phyloP scores from a whole-genome alignment of 2,113 vertebrate species.

The Saccopteryx bilineata region DNA sequence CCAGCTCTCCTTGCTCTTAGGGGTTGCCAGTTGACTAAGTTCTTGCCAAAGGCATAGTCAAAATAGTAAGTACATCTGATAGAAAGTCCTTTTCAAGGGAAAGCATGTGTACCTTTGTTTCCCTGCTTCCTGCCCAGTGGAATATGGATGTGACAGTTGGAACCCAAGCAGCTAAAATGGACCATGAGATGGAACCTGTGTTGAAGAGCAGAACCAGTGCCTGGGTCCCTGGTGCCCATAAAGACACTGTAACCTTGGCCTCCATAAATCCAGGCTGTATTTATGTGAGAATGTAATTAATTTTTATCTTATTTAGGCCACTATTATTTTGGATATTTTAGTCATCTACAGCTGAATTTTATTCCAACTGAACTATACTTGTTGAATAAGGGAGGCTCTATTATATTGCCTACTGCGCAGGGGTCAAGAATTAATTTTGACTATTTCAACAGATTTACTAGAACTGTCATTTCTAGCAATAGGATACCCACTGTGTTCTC shows the following conservation, averaged over 20 bases:
- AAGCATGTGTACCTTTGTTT: background rate
- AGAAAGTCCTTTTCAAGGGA: background rate
- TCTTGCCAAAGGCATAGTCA: background rate
- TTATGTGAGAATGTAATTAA: background rate
- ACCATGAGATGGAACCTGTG: background rate
- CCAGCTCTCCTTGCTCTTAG: background rate
- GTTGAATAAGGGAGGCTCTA: background rate
- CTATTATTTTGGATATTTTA: conserved; percentile 11
- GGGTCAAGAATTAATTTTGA: conserved; percentile 14
- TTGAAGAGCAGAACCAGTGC: background rate
- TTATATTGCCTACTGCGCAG: background rate
- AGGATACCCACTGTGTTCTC: background rate
- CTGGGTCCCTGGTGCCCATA: background rate
- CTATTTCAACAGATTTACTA: background rate
- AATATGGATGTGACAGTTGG: background rate
- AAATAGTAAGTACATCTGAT: background rate
- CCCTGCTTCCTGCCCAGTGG: background rate
- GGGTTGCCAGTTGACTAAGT: background rate
- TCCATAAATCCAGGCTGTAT: background rate
- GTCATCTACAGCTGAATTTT: background rate
- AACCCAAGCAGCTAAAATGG: background rate
- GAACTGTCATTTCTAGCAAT: background rate
- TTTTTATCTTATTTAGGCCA: background rate
- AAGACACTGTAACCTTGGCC: background rate
- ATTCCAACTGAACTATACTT: background rate